Base-by-base conservation (phyloP, 2,888 invertebrate species). In the Halocaridina rubra region DNA sequence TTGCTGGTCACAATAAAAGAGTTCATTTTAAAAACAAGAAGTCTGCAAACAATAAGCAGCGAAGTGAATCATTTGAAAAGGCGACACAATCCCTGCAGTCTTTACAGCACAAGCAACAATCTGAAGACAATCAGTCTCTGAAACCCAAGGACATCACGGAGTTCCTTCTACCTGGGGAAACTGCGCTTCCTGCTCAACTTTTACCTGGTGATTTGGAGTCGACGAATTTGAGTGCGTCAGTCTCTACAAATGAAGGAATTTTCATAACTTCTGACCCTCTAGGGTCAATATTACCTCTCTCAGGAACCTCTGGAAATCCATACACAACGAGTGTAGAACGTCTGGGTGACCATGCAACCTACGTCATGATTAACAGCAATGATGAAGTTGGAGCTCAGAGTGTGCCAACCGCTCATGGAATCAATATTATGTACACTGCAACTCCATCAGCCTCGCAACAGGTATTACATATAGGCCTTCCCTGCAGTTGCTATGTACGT, bases 321-420 rank as follows among this genome's bases (percentile, higher is more conserved):
- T 57, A 39, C 39, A 71, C 30, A 13, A 72, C 24, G n/a, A 78
- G 33, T 30, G 57, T 30, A 3, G 33, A 39, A 3, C 27, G n/a
- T 1, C 33, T 27, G 7, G 80, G 39, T 5, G 80, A 33, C 8
- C 82, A 84, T 71, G 39, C 82, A 27, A 72, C 82, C n/a, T 84
- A 84, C 39, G 77, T 84, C 61, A 84, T 84, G 82, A 84, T 84
- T 24, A 80, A 80, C 74, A 80, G 64, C 77, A 32, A 19, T 24
- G 78, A 57, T 30, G 82, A 30, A n/a, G 71, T 77, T n/a, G 29
- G 24, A 27, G 16, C 80, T 5, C 59, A 80, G 32, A 72, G 16
- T 3, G 30, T 80, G 19, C 33, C 80, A 16, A 13, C 78, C 13
- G 46, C 82, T 7, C 27, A 77, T 29, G 82, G 78, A 7, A 39